Base-by-base conservation (phyloP, 2,113 vertebrate genomes). In the Gymnarchus niloticus region DNA sequence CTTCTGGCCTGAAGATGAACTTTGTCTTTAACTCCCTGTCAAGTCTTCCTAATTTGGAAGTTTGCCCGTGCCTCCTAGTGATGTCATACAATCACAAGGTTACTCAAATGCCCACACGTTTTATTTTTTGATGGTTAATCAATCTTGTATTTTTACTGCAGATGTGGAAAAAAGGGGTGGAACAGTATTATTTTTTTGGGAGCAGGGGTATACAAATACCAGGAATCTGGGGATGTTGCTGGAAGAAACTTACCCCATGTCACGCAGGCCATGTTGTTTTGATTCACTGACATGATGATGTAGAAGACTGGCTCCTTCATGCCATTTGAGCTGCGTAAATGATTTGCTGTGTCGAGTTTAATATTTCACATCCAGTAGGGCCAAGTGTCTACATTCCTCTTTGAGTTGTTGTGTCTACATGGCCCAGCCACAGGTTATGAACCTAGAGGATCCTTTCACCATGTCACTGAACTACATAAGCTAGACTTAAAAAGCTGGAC, bases 261-360 rank as follows among this genome's bases (percentile, higher is more conserved):
- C 82, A 83, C 82, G 82, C 59, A 83, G 56, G 56, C 82, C 82
- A 7, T 44, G 54, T 59, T 83, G 82, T 83, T 83, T 83, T 83
- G 82, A 83, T 46, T 57, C 82, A 83, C 82, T 59, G 82, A 83
- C 56, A n/a, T 44, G 54, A 54, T 33, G 21, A 8, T 23, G 54
- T 41, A 83, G 56, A 83, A 57, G 28, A 59, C 56, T 57, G 82
- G 28, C 82, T 83, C 21, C 82, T 57, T 44, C 82, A 83, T 44
- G 56, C 56, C 56, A 57, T 57, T n/a, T 44, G 82, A 83, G 17
- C 56, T 83, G 56, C 56, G 56, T 83, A 41, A 28, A n/a, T 21
- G 56, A 46, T 51, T 9, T 41, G 56, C 52, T 54, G 49, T 33
- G 80, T 56, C 6, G 6, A 82, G 80, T 81, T 49, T 81, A 52